phyloP scores from a whole-genome alignment of 2,113 vertebrate genomes.

The Pardalotus punctatus region DNA sequence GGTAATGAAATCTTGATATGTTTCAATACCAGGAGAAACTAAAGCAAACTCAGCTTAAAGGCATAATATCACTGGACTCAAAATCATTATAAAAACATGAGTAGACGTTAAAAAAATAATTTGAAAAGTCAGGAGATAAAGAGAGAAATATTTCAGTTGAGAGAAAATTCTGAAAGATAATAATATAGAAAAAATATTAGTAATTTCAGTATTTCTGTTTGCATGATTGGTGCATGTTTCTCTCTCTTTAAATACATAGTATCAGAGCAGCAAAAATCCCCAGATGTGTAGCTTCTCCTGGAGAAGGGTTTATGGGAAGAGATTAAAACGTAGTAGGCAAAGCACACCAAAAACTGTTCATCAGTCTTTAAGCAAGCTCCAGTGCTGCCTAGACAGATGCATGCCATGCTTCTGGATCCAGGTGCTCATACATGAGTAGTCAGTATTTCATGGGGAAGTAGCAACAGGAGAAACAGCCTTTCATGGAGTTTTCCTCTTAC shows the following conservation, averaged over 20 bases:
- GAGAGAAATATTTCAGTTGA: background rate
- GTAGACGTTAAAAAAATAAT: background rate
- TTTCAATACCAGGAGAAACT: constrained; percentile 2
- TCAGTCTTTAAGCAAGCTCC: background rate
- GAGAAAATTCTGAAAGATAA: background rate
- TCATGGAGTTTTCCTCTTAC: background rate
- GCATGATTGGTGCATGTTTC: background rate
- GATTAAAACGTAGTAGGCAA: background rate
- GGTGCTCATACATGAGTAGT: background rate
- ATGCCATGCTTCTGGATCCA: accelerated
- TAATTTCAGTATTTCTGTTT: background rate
- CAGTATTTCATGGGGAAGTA: background rate
- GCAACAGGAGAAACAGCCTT: background rate
- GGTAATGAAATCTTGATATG: background rate
- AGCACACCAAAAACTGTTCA: background rate
- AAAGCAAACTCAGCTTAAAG: background rate
- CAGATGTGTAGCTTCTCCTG: background rate
- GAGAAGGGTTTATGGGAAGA: background rate
- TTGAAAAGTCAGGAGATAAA: background rate
- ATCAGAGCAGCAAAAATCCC: background rate
- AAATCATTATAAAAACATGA: background rate
- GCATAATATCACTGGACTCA: background rate
- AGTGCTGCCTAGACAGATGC: too few species aligned
- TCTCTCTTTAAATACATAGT: background rate
- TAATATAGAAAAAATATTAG: background rate